A percentile compares a stretch with the other conserved stretches of the same genome.
phyloP scores from a whole-genome alignment of 2,888 invertebrate species.

The Hoplodrina ambigua region DNA sequence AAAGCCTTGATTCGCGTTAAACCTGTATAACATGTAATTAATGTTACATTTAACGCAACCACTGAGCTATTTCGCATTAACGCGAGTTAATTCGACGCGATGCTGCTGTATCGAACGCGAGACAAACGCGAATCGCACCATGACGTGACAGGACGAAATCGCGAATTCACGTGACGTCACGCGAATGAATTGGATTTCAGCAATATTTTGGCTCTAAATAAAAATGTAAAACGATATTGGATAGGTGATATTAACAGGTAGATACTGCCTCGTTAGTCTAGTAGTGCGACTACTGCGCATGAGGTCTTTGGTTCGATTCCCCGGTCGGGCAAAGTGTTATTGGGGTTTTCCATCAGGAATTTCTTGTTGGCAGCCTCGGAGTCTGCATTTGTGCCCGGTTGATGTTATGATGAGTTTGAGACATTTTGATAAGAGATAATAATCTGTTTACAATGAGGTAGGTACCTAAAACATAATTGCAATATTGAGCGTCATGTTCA shows the following conservation, averaged over 20 bases:
- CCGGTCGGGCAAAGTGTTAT: no score
- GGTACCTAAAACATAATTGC: no score
- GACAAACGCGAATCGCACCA: constrained; percentile 36
- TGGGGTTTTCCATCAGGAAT: no score
- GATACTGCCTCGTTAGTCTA: no score
- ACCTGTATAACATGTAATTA: constrained; percentile 63
- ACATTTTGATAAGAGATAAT: no score
- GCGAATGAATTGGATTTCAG: constrained; percentile 13
- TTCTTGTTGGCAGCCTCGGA: no score
- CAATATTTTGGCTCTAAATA: constrained; percentile 22
- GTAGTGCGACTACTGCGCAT: no score
- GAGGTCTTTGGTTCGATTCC: no score
- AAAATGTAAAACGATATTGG: neutral
- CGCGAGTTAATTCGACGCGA: constrained; percentile 60
- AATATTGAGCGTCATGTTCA: neutral
- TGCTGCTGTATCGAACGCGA: constrained; percentile 28
- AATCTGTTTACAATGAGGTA: no score
- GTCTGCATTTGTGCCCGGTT: no score
- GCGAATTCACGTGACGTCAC: constrained; percentile 28
- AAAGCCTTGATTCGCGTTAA: constrained; percentile 55
- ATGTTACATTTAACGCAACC: constrained; percentile 60
- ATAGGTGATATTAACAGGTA: neutral
- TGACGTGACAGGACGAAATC: constrained; percentile 47
- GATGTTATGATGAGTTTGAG: no score
- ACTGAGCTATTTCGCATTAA: constrained; percentile 56